Percentiles rank a stretch among this genome's conserved stretches.
Conservation (phyloP, 2,113 vertebrate genomes). For the Carlito syrichta region DNA sequence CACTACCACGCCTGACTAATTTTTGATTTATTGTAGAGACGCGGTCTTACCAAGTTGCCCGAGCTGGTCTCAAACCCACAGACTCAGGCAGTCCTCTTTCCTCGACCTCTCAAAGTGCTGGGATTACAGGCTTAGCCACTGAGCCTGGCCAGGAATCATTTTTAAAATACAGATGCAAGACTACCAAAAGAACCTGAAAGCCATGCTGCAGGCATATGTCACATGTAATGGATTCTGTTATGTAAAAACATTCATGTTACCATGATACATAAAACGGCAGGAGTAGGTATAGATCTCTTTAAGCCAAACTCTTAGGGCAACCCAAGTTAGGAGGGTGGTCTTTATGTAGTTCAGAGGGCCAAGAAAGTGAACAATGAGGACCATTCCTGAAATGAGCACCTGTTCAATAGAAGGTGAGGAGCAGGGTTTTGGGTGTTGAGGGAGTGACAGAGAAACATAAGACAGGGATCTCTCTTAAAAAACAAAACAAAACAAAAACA, state of each 20-base stretch:
- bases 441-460: background rate
- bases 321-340: fast-evolving
- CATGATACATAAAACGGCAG: fast-evolving
- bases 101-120: no score
- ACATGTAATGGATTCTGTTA: background rate
- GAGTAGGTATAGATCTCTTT: background rate
- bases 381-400: fast-evolving
- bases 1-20: no score
- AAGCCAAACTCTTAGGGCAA: background rate
- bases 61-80: no score
- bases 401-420: background rate
- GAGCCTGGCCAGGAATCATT: no score
- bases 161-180: background rate
- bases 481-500: no score
- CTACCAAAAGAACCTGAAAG: fast-evolving
- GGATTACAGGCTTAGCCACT: no score
- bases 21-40: no score
- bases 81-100: no score
- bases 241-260: background rate
- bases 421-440: no score
- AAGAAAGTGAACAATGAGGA: background rate
- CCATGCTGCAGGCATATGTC: fast-evolving
- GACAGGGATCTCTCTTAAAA: background rate
- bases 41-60: no score
- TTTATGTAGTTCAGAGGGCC: background rate